Base-by-base conservation (phyloP, 2,113 vertebrate genomes). In the Datnioides undecimradiatus region DNA sequence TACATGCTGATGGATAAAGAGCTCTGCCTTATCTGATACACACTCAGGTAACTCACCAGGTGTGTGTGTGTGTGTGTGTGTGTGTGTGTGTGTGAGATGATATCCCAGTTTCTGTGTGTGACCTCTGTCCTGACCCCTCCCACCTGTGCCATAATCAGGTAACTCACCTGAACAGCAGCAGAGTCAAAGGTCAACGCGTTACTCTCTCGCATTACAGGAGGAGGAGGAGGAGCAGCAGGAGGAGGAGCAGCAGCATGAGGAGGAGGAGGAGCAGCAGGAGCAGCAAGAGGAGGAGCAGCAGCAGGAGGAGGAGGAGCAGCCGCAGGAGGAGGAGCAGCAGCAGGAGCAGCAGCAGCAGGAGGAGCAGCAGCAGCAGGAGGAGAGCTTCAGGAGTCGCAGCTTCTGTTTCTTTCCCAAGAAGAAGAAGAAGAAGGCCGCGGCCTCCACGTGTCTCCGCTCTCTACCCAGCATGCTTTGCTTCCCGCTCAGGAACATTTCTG, bases 81-180 rank as follows among this genome's bases (percentile, higher is more conserved):
- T n/a, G n/a, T n/a, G n/a, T n/a, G n/a, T n/a, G n/a, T n/a, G n/a
- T n/a, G n/a, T n/a, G n/a, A n/a, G n/a, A 65, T 45, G 52, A 19
- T 48, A 64, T 71, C 68, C 62, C 1, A 1, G 16, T 67, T 38
- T 25, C 63, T 33, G 69, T 43, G 6, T n/a, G 31, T 72, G 74
- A n/a, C n/a, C 76, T 48, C 52, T 1, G 49, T 29, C 41, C 19
- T n/a, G n/a, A n/a, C 73, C 72, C 76, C 73, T 33, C 83, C 74
- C 79, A 70, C 84, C 84, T 81, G 73, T 21, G n/a, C 68, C 55
- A 36, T 73, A 48, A 69, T 82, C 79, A 82, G 84, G 79, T 86
- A 54, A 71, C 84, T 82, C 63, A 78, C 73, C 55, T 78, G 83
- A 69, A 63, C 33, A 64, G n/a, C 48, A 76, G 70, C 65, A 64